Evolutionary conservation across 2,888 invertebrate genomes (phyloP), one percentile per base, ranked within the genome.

Genomic region (Ectropis crepuscularia): DNA sequence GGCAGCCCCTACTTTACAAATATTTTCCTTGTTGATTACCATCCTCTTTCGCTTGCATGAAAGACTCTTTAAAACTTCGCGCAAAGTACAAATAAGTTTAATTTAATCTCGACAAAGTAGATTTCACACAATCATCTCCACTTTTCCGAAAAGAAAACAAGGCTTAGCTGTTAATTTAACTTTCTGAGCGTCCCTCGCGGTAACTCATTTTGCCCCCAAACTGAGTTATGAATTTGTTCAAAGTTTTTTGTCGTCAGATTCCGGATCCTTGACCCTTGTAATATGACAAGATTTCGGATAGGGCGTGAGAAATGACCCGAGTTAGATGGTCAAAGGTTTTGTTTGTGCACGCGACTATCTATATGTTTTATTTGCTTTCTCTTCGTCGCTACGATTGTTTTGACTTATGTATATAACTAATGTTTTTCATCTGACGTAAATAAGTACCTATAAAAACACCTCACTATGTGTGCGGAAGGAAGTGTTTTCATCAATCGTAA

Each of bases 161-260:
- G 64, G 60, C 61, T 62, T 66, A 58, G 66, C 59, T 59, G 74
- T 78, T 81, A 81, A 83, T 83, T 84, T 81, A 84, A 83, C 82
- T 85, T 83, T 63, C 66, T 68, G 68, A 77, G 82, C 79, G 79
- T 75, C 63, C 72, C 76, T 59, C 59, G 65, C 72, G 70, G 72
- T 70, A 76, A 78, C 72, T 78, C 74, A 76, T 72, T 74, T 64
- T 71, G 71, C 75, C 73, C 71, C 75, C 62, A 78, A 81, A 83
- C 79, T 75, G 77, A 82, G 81, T 83, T 81, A 83, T 81, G 81
- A 80, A 81, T 81, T 81, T 77, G 74, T 74, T 80, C 78, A 76
- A 61, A 63, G 68, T 75, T 75, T 72, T 76, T 75, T 74, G 68
- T 61, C 67, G 67, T 59, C 65, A 47, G 70, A 71, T 57, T 55